phyloP scores from a whole-genome alignment of 2,888 invertebrate species.

The Eremobia ochroleuca region DNA sequence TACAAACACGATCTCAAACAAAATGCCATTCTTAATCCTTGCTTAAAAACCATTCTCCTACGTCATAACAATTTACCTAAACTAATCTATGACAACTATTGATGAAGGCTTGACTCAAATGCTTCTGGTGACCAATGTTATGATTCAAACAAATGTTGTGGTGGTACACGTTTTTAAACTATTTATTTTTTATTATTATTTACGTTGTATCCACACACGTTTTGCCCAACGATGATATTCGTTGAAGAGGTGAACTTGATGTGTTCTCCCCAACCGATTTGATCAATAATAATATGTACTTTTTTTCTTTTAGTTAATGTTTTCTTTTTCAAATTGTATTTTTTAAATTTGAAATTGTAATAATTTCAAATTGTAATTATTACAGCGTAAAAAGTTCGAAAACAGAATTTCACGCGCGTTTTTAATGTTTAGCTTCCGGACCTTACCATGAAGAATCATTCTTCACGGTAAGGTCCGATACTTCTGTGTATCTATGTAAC shows the following conservation, averaged over 20 bases:
- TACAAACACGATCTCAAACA: slow-evolving; percentile 6
- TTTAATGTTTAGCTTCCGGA: neutral
- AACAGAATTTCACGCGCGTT: no score
- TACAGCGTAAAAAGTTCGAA: neutral
- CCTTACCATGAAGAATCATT: neutral
- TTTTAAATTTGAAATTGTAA: no score
- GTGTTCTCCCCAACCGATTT: neutral
- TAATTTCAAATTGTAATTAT: neutral
- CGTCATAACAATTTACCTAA: slow-evolving; percentile 58
- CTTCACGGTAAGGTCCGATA: no score
- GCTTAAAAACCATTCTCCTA: slow-evolving; percentile 37
- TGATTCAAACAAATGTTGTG: slow-evolving; percentile 61
- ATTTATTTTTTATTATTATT: slow-evolving; percentile 1
- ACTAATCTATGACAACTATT: slow-evolving; percentile 54
- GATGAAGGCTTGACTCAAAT: slow-evolving; percentile 51
- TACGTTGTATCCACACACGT: neutral
- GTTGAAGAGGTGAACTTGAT: slow-evolving; percentile 6
- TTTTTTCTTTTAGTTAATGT: no score
- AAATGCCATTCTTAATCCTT: slow-evolving; percentile 39
- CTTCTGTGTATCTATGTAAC: neutral
- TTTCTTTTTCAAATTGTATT: neutral
- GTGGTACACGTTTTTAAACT: slow-evolving; percentile 5
- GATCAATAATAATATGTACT: neutral
- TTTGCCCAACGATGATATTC: slow-evolving; percentile 23
- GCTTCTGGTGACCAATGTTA: slow-evolving; percentile 35